phyloP scores from a whole-genome alignment of 2,888 invertebrate genomes.

The Ethmia dodecea region DNA sequence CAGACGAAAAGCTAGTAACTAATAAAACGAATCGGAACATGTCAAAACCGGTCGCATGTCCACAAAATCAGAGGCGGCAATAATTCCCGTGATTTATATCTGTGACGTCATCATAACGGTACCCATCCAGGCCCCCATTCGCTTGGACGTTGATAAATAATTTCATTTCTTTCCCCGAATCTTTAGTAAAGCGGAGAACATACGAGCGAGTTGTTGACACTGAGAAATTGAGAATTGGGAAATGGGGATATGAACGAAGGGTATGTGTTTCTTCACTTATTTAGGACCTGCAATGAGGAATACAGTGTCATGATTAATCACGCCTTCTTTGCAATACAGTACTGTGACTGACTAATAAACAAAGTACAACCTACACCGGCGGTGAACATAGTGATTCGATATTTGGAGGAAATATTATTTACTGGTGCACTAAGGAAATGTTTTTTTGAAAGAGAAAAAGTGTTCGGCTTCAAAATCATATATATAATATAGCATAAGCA shows the following conservation, averaged over 20 bases:
- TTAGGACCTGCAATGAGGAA: not conserved
- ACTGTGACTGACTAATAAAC: not conserved
- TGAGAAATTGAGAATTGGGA: not conserved
- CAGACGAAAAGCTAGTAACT: no score
- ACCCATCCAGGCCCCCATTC: slow-evolving; percentile 39
- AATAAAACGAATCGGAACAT: not conserved
- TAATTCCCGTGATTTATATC: slow-evolving; percentile 48
- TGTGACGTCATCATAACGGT: slow-evolving; percentile 38
- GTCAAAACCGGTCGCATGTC: slow-evolving; percentile 11
- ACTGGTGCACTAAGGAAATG: no score
- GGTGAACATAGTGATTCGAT: no score
- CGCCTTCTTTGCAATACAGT: no score
- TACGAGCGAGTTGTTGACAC: not conserved
- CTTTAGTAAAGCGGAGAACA: slow-evolving; percentile 26
- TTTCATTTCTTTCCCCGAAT: slow-evolving; percentile 49
- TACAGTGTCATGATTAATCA: not conserved
- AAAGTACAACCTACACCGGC: not conserved
- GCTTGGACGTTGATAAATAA: slow-evolving; percentile 58
- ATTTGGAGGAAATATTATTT: no score
- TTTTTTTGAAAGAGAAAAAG: no score
- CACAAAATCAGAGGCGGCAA: slow-evolving; percentile 37
- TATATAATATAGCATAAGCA: no score
- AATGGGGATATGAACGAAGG: not conserved
- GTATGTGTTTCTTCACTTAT: not conserved
- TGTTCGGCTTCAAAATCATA: no score